Evolutionary conservation across 2,888 invertebrate species (phyloP), one percentile per base, ranked within the genome.

Genomic region (Sisyra terminalis): DNA sequence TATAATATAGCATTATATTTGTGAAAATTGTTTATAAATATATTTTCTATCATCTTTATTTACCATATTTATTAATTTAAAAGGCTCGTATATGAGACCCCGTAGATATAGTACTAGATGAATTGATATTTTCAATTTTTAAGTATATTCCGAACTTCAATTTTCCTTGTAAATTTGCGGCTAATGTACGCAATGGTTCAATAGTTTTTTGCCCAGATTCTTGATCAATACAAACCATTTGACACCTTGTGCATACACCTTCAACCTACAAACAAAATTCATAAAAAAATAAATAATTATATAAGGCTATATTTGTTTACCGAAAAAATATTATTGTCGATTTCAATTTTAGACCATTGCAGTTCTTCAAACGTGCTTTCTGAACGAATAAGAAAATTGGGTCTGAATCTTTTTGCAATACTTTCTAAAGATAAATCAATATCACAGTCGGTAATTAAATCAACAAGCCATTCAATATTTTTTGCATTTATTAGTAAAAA

Each of bases 201-300:
- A 76, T 69, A 1, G 83, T 82, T 54, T 79, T 85, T 49, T 75
- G 66, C 0, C 88, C 90, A 2, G 81, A 86, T 36, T 69, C 66
- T 63, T 92, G 94, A 61, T 96, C 82, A 46, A 94, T 82, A 58
- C 94, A 93, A 45, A 97, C 83, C 87, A 96, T 94, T 62, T 92
- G 89, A 57, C 96, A 97, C 43, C 96, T 73, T 1, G 78, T 79
- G 55, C 94, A 96, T 34, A 74, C 73, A 1, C 86, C 87, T 50
- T 78, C 76, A 41, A 78, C 75, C 78, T 86, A 63, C 42, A 67
- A 48, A 18, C 8, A 32, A 13, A 45, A 31, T 29, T 29, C 42
- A 1, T 30, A 43, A 43, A 42, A 17, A 40, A 39, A 42, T 29
- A 14, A 38, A 7, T 40, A 38, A 7, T 40, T 45, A 38, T 42